Evolutionary conservation across 2,797 vertebrate genomes (phyloP).

Genomic region (Pseudomugil tenellus): DNA sequence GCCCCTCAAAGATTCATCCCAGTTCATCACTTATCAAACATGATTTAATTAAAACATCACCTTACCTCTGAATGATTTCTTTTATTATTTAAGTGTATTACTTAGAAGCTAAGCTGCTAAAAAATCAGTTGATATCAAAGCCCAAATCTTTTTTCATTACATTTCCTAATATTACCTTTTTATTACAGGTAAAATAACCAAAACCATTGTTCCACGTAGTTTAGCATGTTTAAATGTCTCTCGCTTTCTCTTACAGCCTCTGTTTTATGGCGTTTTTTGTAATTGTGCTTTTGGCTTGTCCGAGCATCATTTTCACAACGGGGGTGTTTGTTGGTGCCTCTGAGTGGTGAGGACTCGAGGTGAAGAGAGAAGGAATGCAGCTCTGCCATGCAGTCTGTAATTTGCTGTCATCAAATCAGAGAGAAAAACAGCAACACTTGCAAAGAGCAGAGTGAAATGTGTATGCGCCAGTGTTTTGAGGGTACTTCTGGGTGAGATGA

Average conservation of each 20-base stretch:
- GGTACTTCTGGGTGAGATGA: constrained; percentile 25
- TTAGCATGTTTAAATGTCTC: neutral
- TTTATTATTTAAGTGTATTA: no score
- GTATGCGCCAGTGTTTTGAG: constrained; percentile 35
- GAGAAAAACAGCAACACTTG: constrained; percentile 73
- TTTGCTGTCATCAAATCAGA: constrained; percentile 81
- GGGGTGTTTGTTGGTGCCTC: constrained; percentile 20
- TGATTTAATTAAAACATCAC: neutral
- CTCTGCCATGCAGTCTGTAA: constrained; percentile 77
- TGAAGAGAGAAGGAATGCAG: constrained; percentile 74
- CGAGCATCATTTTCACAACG: constrained; percentile 28
- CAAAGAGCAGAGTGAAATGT: constrained; percentile 40
- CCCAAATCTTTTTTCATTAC: neutral
- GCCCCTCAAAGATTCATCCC: no score
- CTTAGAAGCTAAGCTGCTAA: no score
- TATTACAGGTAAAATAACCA: no score
- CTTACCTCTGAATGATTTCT: no score
- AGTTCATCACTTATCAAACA: neutral
- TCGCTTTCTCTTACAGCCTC: neutral
- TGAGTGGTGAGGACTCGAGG: constrained; percentile 55
- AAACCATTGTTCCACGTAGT: neutral
- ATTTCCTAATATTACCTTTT: neutral
- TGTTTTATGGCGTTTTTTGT: constrained; percentile 30
- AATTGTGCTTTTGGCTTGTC: constrained; percentile 28
- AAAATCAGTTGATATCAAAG: neutral